Base-by-base conservation (phyloP, 2,797 vertebrate genomes). In the Poecilia gillii region DNA sequence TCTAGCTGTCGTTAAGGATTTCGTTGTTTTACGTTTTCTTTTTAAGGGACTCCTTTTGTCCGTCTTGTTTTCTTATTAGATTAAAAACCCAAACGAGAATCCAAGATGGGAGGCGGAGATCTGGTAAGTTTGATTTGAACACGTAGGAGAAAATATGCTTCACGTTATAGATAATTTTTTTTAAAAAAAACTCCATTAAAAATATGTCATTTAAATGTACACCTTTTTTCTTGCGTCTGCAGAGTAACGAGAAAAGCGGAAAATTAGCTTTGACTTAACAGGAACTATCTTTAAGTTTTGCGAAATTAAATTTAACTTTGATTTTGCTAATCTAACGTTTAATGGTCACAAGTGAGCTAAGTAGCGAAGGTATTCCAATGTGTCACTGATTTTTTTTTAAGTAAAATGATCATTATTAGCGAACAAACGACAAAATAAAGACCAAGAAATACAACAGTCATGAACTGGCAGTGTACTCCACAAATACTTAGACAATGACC, bases 81-180 rank as follows among this genome's bases (percentile, higher is more conserved):
- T 0, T 79, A n/a, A 78, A 77, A 76, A 45, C 0, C 86, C 43
- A 0, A n/a, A 0, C 31, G 39, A 0, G 25, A 36, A 72, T 68
- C 87, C 80, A 93, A 86, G 70, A 96, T 96, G 95, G 95, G 95
- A 81, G 95, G 95, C 57, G 95, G 95, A 0, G 95, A 96, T 76
- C 81, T 96, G 83, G 95, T 96, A 79, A 93, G 95, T 94, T 25
- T 1, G 18, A 78, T 1, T n/a, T 46, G 1, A 33, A 20, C 74
- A 11, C 0, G 31, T 36, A 1, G 3, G 2, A 73, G 25, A 53
- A 41, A 39, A 73, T 1, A 0, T 4, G 7, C 33, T 39, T 4
- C 23, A 6, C n/a, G 39, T 41, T 11, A 5, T 18, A 28, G 16
- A n/a, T 14, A 31, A n/a, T 39, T n/a, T n/a, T n/a, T n/a, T n/a